phyloP scores from a whole-genome alignment of 1,140 invertebrate species.

The Drosophila nebulosa region DNA sequence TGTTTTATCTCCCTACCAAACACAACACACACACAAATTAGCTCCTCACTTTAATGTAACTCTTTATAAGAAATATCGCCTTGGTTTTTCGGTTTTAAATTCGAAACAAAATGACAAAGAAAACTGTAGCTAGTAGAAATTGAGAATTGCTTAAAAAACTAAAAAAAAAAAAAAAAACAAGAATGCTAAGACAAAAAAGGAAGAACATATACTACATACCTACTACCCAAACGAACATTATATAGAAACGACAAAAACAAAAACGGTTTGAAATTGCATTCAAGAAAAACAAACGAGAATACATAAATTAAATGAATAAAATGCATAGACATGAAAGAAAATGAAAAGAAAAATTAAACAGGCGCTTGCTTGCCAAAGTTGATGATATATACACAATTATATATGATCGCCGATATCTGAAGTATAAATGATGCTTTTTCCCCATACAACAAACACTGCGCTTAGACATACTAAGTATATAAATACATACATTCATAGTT shows the following conservation, averaged over 20 bases:
- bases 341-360: conserved; percentile 22
- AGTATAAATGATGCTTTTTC: conserved; percentile 33
- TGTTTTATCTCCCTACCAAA: not conserved
- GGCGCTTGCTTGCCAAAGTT: conserved; percentile 60
- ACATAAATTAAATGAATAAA: conserved; percentile 25
- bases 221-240: not conserved
- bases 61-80: not conserved
- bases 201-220: not conserved
- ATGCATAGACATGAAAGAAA: conserved; percentile 16
- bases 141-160: conserved; percentile 64
- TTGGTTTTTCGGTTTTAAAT: conserved; percentile 1
- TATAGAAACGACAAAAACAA: conserved; percentile 28
- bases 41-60: not conserved
- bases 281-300: conserved; percentile 22
- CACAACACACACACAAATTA: not conserved
- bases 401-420: not conserved
- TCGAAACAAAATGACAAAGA: conserved; percentile 16
- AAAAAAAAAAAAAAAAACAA: conserved; percentile 14
- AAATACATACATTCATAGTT: conserved; percentile 40
- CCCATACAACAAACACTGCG: conserved; percentile 24
- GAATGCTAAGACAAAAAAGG: conserved; percentile 21
- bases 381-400: conserved; percentile 49
- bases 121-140: conserved; percentile 76
- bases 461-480: conserved; percentile 14
- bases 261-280: conserved; percentile 68